phyloP scores from a whole-genome alignment of 1,140 invertebrate species.

The Uloborus diversus region DNA sequence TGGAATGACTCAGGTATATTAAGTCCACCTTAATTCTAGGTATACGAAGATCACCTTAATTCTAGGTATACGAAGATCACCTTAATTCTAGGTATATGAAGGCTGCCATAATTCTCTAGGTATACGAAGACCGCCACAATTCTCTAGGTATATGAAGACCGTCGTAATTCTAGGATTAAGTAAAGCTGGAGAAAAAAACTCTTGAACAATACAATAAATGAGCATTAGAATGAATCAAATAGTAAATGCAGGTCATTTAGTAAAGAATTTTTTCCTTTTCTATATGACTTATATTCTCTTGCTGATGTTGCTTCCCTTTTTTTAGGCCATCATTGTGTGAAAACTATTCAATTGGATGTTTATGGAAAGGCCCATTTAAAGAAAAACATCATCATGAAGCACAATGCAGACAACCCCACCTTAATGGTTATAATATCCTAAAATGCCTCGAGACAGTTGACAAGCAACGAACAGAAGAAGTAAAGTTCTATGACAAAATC shows the following conservation, averaged over 20 bases:
- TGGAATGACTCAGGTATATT: too few relatives aligned
- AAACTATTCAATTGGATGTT: constrained; percentile 87
- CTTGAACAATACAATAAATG: background rate
- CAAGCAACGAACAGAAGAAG: constrained; percentile 59
- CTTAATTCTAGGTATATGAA: too few relatives aligned
- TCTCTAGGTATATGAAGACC: too few relatives aligned
- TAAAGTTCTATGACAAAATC: constrained; percentile 78
- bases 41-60: too few relatives aligned
- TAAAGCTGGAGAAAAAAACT: too few relatives aligned
- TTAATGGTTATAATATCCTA: constrained; percentile 85
- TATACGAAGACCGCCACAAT: too few relatives aligned
- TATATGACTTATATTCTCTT: background rate
- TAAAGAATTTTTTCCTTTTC: background rate
- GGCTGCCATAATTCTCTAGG: too few relatives aligned
- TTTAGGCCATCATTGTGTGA: constrained; percentile 71
- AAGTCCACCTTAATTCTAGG: too few relatives aligned
- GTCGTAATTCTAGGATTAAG: too few relatives aligned
- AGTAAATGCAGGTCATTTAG: background rate
- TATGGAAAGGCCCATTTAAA: constrained; percentile 86
- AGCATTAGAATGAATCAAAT: background rate
- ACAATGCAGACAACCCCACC: constrained; percentile 81
- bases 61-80: too few relatives aligned
- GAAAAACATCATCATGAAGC: constrained; percentile 79
- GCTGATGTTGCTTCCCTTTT: background rate
- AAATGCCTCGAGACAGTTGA: constrained; percentile 79